Base-by-base conservation (phyloP, 2,888 invertebrate genomes). In the Nemoura dubitans region DNA sequence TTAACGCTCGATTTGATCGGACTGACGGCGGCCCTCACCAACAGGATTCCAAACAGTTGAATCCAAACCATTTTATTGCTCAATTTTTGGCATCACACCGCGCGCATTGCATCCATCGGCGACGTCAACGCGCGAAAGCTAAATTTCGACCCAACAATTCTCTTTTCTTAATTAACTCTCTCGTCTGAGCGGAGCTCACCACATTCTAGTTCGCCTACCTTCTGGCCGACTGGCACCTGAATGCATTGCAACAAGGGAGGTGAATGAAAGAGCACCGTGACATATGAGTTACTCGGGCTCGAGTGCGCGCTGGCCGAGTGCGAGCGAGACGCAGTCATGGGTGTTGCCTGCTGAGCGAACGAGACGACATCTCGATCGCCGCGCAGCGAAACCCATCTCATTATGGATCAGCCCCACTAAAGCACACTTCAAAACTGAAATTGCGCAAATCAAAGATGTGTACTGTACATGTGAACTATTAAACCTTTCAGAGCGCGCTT, bases 231-330 rank as follows among this genome's bases (percentile, higher is more conserved):
- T 10, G 36, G 36, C 36, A 36, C 36, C 36, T 59, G 59, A 59
- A 21, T 16, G 16, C 59, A 59, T 59, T 21, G 59, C 59, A 59
- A 21, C 59, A 21, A 59, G 59, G 16, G 59, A 59, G 59, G 1
- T 21, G 16, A 21, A 59, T 59, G 59, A 59, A 59, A 59, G 59
- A 59, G 59, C 59, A 16, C 10, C 78, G 78, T 78, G 78, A 78
- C 78, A 28, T 78, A 78, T 78, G 78, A 78, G 78, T 78, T 78
- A 78, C 78, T 78, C 28, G 78, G 25, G 78, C 78, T 78, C 28
- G 78, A 78, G 78, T 26, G 78, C n/a, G 7, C n/a, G 28, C 28
- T 78, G 26, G 28, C 5, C 27, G 28, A 26, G 78, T 26, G 27
- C 26, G 27, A 59, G 59, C 10, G 59, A 59, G 59, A 59, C 21